A percentile compares a stretch with the other conserved stretches of the same genome.
Conservation (phyloP, 2,797 vertebrate species). For the Cetoscarus ocellatus region DNA sequence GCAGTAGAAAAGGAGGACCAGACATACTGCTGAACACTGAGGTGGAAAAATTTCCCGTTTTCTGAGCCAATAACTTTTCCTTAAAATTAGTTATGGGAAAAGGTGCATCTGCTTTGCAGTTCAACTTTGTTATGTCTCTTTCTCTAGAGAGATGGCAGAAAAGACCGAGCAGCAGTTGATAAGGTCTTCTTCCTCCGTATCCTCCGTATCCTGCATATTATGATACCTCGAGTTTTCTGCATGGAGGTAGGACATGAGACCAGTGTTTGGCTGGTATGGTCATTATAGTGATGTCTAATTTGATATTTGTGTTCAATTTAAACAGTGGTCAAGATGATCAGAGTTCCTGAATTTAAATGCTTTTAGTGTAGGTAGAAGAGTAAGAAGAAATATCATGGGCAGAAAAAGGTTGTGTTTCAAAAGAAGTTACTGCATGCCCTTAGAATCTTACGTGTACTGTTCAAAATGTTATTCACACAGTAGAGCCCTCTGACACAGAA, state of each 20-base stretch:
- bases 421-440: not conserved
- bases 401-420: not conserved
- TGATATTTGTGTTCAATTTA: not conserved
- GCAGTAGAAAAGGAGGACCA: constrained; percentile 69
- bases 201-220: constrained; percentile 87
- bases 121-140: not conserved
- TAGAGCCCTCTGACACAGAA: constrained; percentile 47
- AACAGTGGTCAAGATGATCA: not conserved
- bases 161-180: constrained; percentile 93
- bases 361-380: not conserved
- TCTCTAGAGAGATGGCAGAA: constrained; percentile 91
- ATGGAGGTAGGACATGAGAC: constrained; percentile 88
- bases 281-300: not conserved
- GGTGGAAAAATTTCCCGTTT: constrained; percentile 78
- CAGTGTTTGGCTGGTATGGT: not conserved
- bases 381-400: not conserved
- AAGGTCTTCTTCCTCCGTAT: constrained; percentile 90
- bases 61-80: not conserved
- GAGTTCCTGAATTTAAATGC: not conserved
- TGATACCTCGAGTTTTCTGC: constrained; percentile 90
- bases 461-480: not conserved
- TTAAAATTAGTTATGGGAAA: not conserved
- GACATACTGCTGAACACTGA: constrained; percentile 79
- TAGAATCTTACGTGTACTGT: not conserved
- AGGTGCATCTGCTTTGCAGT: not conserved